These are phyloP conservation scores for Argyresthia goedartella DNA, from an alignment of 2,888 invertebrate species.

Conservation along the genomic window DNA sequence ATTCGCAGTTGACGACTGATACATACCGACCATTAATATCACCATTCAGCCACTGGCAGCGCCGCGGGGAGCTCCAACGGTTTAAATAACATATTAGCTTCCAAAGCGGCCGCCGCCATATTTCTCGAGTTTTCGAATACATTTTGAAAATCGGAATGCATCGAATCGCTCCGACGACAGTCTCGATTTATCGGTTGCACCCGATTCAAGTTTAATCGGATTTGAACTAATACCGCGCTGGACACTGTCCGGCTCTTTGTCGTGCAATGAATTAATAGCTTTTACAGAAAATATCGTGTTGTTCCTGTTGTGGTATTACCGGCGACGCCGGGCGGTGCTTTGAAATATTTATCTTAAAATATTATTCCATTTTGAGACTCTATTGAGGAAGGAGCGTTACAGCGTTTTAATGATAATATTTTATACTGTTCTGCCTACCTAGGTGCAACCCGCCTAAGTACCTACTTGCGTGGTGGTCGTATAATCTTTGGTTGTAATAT, in stretches of 20 bases:
- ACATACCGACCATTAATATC: constrained; percentile 50
- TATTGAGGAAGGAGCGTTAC: neutral
- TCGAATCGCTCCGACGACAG: constrained; percentile 59
- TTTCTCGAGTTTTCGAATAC: constrained; percentile 42
- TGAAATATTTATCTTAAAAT: neutral
- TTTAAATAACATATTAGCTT: constrained; percentile 59
- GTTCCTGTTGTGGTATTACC: neutral
- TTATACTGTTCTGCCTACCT: neutral
- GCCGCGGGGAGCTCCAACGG: constrained; percentile 43
- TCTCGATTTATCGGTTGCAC: constrained; percentile 58
- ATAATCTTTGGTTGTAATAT: too few relatives aligned
- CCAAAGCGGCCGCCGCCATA: constrained; percentile 57
- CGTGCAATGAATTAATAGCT: neutral
- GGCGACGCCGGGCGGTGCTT: neutral
- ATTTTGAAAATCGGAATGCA: constrained; percentile 54
- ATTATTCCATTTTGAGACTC: neutral
- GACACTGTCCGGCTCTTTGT: neutral
- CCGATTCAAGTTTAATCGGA: constrained; percentile 53
- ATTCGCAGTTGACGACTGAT: constrained; percentile 41
- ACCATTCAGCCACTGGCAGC: constrained; percentile 18
- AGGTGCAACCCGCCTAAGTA: too few relatives aligned
- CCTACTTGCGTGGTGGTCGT: too few relatives aligned
- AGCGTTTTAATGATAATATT: neutral
- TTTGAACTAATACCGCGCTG: constrained; percentile 28
- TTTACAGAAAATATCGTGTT: constrained; percentile 2